Evolutionary conservation across 2,113 vertebrate genomes (phyloP), one percentile per base, ranked within the genome.

Genomic region (Pantherophis guttatus): DNA sequence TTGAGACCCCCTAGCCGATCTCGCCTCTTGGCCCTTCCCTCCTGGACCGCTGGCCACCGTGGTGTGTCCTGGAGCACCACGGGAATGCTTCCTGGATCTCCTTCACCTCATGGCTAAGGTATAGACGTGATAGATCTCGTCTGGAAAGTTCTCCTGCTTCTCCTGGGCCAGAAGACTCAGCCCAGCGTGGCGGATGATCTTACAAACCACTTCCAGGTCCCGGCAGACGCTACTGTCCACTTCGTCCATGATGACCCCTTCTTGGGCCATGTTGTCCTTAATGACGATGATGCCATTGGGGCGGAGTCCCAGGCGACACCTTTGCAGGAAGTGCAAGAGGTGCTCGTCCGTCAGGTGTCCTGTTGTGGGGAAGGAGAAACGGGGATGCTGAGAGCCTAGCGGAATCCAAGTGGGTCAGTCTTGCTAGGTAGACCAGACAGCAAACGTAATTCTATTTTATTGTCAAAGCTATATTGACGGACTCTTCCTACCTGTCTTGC

Each of bases 211-310:
- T 0, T 97, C 93, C 53, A 99, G 98, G 95, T 98, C 99, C 0
- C 99, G 97, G 95, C 99, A 99, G 86, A 99, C 98, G 1, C 99
- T 99, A 98, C 99, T 99, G 99, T 99, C 99, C 96, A 99, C 99
- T 1, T 99, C 98, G 0, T 99, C 99, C 62, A 99, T 98, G 93
- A 99, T 98, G 88, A 99, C 98, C 0, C 99, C 99, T 90, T 99
- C 98, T 75, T 98, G 99, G 0, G 99, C 98, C 97, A 99, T 99
- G 95, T 99, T 99, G 98, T 99, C 99, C 95, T 99, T 99, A 96
- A 99, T 98, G 94, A 99, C 97, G 0, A 99, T 95, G 13, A 99
- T 97, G 89, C 99, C 99, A 0, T 98, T 98, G 85, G 98, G 98
- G 44, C 98, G 97, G 91, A 99, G 97, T 6, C 98, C 98, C 0